Evolutionary conservation across 2,797 vertebrate genomes (phyloP).

Genomic region (Falco peregrinus): DNA sequence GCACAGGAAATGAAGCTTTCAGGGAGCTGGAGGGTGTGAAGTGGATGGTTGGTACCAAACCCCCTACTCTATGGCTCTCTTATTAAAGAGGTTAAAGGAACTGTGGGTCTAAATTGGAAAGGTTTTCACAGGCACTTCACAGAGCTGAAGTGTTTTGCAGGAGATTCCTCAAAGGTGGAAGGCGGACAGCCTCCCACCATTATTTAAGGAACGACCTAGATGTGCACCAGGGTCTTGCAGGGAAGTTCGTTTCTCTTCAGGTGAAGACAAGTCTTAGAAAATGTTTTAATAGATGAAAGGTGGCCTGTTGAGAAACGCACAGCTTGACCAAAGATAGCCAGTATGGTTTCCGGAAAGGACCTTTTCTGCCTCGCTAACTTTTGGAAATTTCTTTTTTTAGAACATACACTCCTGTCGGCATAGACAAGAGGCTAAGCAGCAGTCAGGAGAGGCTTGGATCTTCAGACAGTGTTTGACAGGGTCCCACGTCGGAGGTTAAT

Average conservation of each 20-base stretch:
- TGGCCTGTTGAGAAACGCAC: slow-evolving; percentile 73
- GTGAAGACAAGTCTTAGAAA: slow-evolving; percentile 73
- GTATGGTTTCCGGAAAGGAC: slow-evolving; percentile 72
- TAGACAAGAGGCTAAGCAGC: slow-evolving; percentile 68
- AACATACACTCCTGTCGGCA: slow-evolving; percentile 59
- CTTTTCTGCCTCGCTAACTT: slow-evolving; percentile 74
- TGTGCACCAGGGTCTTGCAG: slow-evolving; percentile 64
- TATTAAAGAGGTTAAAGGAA: slow-evolving; percentile 69
- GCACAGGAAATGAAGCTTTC: slow-evolving; percentile 52
- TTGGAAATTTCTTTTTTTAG: slow-evolving; percentile 71
- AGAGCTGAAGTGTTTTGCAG: slow-evolving; percentile 66
- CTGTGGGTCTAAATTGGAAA: slow-evolving; percentile 66
- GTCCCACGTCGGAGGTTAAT: slow-evolving; percentile 61
- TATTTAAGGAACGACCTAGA: slow-evolving; percentile 68
- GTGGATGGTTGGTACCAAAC: slow-evolving; percentile 60
- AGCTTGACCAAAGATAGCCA: slow-evolving; percentile 74
- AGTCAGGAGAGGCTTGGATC: slow-evolving; percentile 69
- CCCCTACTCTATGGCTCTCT: slow-evolving; percentile 60
- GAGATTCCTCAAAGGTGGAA: slow-evolving; percentile 73
- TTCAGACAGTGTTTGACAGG: slow-evolving; percentile 66
- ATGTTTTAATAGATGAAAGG: slow-evolving; percentile 74
- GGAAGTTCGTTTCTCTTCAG: slow-evolving; percentile 73
- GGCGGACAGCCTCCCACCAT: slow-evolving; percentile 67
- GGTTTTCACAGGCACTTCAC: slow-evolving; percentile 69
- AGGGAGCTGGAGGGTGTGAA: slow-evolving; percentile 63